Conservation (phyloP, 2,113 vertebrate species). For the Myrmophylax atrothorax region DNA sequence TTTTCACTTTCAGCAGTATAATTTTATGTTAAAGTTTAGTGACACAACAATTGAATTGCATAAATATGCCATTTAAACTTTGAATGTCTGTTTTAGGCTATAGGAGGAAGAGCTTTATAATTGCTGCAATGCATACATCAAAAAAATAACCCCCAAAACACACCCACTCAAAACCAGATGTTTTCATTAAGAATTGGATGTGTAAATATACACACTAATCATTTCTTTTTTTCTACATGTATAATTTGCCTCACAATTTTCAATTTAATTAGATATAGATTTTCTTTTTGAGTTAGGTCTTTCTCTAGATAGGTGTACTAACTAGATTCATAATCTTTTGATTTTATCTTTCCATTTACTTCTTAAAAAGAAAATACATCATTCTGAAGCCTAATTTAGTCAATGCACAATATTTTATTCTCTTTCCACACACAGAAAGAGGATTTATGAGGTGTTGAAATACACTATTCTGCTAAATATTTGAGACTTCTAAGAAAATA, state of each 20-base stretch:
- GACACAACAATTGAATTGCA: constrained; percentile 53
- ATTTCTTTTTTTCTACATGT: constrained; percentile 18
- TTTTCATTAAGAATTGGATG: constrained; percentile 52
- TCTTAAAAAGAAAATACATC: constrained; percentile 24
- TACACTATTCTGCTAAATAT: constrained; percentile 14
- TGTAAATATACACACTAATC: constrained; percentile 2
- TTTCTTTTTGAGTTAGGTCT: constrained; percentile 49
- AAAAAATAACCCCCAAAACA: neutral
- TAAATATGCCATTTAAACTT: constrained; percentile 65
- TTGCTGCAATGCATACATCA: neutral
- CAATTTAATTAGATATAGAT: constrained; percentile 64
- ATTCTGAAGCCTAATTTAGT: constrained; percentile 42
- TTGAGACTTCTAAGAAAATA: neutral
- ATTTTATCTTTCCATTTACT: constrained; percentile 30
- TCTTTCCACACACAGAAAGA: neutral
- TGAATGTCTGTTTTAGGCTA: constrained; percentile 36
- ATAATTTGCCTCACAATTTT: constrained; percentile 43
- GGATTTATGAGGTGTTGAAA: neutral
- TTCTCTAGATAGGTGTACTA: constrained; percentile 15
- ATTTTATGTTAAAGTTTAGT: constrained; percentile 71
- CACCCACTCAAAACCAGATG: constrained; percentile 11
- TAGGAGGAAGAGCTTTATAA: neutral
- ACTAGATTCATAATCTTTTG: constrained; percentile 44
- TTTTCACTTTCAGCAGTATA: constrained; percentile 49
- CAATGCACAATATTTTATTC: neutral